These are phyloP conservation scores for Stenotaenia linearis DNA, from an alignment of 2,888 invertebrate species.

Conservation along the genomic window DNA sequence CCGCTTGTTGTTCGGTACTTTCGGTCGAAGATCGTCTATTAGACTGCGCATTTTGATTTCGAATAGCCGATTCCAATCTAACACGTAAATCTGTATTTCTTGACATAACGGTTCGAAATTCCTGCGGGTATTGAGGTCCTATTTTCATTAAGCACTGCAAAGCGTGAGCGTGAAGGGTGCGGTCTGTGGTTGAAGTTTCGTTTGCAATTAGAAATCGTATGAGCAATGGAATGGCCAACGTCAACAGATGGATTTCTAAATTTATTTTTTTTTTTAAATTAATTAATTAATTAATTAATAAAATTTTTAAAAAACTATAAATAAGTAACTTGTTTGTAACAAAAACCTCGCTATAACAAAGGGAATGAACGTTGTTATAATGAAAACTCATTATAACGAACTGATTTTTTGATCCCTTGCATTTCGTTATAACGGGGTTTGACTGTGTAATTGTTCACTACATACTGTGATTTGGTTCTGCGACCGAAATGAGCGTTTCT, in stretches of 20 bases:
- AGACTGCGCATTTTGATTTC: slow-evolving; percentile 54
- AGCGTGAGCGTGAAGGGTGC: slow-evolving; percentile 75
- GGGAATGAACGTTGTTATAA: too few species aligned
- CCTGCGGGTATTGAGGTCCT: slow-evolving; percentile 88
- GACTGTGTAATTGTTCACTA: too few species aligned
- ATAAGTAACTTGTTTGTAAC: too few species aligned
- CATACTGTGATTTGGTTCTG: slow-evolving; percentile 69
- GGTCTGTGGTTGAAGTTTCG: slow-evolving; percentile 58
- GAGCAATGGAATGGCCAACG: slow-evolving; percentile 81
- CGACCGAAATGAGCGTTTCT: slow-evolving; percentile 66
- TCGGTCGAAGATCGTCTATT: slow-evolving; percentile 36
- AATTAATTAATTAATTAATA: slow-evolving; percentile 34
- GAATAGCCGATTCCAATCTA: slow-evolving; percentile 78
- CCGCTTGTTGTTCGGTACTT: not conserved
- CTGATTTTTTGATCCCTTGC: too few species aligned
- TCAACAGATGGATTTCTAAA: slow-evolving; percentile 81
- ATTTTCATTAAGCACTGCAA: slow-evolving; percentile 84
- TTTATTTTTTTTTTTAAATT: too few species aligned
- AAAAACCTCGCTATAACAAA: too few species aligned
- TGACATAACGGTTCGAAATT: slow-evolving; percentile 85
- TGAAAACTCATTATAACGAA: too few species aligned
- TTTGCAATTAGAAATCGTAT: slow-evolving; percentile 66
- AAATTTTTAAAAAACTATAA: not conserved
- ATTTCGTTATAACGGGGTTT: too few species aligned
- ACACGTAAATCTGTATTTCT: slow-evolving; percentile 71